These are phyloP conservation scores for Pollenia labialis DNA, from an alignment of 2,888 invertebrate genomes.

Conservation along the genomic window DNA sequence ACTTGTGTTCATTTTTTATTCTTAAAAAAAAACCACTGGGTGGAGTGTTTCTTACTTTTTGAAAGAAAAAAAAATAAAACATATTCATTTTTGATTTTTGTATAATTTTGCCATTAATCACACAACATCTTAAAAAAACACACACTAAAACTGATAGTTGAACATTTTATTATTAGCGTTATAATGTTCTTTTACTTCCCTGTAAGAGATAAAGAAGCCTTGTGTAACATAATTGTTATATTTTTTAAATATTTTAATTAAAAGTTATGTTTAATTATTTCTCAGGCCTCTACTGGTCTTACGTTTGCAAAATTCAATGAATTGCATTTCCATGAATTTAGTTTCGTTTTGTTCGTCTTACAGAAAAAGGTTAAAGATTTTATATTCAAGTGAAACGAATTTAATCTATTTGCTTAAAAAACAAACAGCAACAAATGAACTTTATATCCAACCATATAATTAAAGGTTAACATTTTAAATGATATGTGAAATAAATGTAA, in stretches of 20 bases:
- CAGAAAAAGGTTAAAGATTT: constrained; percentile 29
- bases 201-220: not conserved
- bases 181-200: constrained; percentile 43
- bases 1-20: constrained; percentile 31
- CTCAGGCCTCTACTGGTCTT: constrained; percentile 10
- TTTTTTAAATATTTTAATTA: constrained; percentile 71
- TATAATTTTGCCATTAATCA: constrained; percentile 72
- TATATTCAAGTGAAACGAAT: constrained; percentile 9
- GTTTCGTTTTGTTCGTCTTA: not conserved
- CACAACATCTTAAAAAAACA: constrained; percentile 50
- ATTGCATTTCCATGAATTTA: not conserved
- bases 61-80: not conserved
- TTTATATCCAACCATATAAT: constrained; percentile 11
- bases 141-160: constrained; percentile 44
- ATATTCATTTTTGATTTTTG: constrained; percentile 15
- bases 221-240: constrained; percentile 56
- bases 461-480: constrained; percentile 50
- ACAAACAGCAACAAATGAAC: not conserved
- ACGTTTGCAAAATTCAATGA: constrained; percentile 25
- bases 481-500: constrained; percentile 58
- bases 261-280: constrained; percentile 52
- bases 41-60: constrained; percentile 33
- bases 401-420: constrained; percentile 4
- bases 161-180: constrained; percentile 45
- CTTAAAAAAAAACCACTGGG: constrained; percentile 30